Percentiles rank a stretch among this genome's conserved stretches.
These are phyloP conservation scores for Candidula unifasciata DNA, from an alignment of 2,888 invertebrate genomes.

Conservation along the genomic window DNA sequence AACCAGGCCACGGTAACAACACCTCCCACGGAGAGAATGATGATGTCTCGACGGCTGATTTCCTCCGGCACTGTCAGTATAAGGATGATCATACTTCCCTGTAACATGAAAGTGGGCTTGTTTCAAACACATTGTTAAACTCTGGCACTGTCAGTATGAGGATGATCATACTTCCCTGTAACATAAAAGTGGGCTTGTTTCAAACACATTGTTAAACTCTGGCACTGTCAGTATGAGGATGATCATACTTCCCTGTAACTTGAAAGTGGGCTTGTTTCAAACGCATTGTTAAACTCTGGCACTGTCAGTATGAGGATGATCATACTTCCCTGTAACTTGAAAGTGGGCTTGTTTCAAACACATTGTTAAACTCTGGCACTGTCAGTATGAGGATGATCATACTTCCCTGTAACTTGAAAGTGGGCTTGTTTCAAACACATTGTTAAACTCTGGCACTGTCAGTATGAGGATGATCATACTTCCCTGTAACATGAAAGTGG, in stretches of 20 bases:
- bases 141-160: slow-evolving; percentile 59
- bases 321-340: slow-evolving; percentile 61
- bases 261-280: too few relatives aligned
- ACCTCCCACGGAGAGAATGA: slow-evolving; percentile 66
- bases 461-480: too few relatives aligned
- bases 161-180: slow-evolving; percentile 63
- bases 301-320: slow-evolving; percentile 60
- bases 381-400: too few relatives aligned
- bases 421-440: too few relatives aligned
- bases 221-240: slow-evolving; percentile 59
- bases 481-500: too few relatives aligned
- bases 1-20: slow-evolving; percentile 63
- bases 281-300: too few relatives aligned
- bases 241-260: slow-evolving; percentile 63
- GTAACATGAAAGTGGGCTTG: slow-evolving; percentile 46
- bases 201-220: too few relatives aligned
- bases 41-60: slow-evolving; percentile 56
- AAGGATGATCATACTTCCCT: slow-evolving; percentile 64
- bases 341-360: too few relatives aligned
- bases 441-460: too few relatives aligned
- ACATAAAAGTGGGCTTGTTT: slow-evolving; percentile 34
- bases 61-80: slow-evolving; percentile 59
- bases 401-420: too few relatives aligned
- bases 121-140: too few relatives aligned
- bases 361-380: too few relatives aligned